Evolutionary conservation across 37 sponge, comb jelly and placozoan species (phyloP), one percentile per base, ranked within the genome.

Genomic region (Petrosia ficiformis): DNA sequence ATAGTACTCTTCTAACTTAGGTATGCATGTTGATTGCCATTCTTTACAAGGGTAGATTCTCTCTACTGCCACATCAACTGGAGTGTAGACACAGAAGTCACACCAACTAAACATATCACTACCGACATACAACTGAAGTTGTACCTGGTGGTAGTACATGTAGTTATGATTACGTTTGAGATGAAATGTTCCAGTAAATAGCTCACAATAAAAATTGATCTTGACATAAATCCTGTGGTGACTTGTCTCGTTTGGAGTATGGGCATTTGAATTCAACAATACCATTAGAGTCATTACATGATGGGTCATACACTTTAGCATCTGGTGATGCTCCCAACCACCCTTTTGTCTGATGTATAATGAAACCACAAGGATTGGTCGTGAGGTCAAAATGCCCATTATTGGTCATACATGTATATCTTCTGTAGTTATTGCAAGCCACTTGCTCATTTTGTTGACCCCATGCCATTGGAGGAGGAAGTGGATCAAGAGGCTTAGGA

Each of bases 311-410:
- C 4, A 86, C 87, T 31, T 44, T 26, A 25, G 76, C 80, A 80
- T 86, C 87, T 26, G 87, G 87, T 8, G 80, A 75, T 22, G 80
- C 80, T 38, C 87, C 87, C 26, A 78, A 68, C 78, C 78, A 85
- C 4, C 75, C 68, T n/a, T 78, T 19, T 39, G 14, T 24, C 25
- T 73, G 74, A 36, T 78, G 73, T 16, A 85, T 48, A 37, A 80
- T 61, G 43, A 86, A 86, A n/a, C 87, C 80, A 69, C 71, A 68
- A 22, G 28, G 63, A 26, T n/a, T 61, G n/a, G 63, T 61, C 28
- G 65, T 59, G 25, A 86, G 44, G 41, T 38, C 32, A 58, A 3
- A 32, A 54, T 84, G 78, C 10, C 77, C 77, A 41, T n/a, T 22
- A 52, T 1, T 65, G 26, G 39, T 24, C 77, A 76, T 77, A n/a